Percentiles rank a stretch among this genome's conserved stretches.
phyloP scores from a whole-genome alignment of 2,888 invertebrate genomes.

The Melinopterus prodromus region DNA sequence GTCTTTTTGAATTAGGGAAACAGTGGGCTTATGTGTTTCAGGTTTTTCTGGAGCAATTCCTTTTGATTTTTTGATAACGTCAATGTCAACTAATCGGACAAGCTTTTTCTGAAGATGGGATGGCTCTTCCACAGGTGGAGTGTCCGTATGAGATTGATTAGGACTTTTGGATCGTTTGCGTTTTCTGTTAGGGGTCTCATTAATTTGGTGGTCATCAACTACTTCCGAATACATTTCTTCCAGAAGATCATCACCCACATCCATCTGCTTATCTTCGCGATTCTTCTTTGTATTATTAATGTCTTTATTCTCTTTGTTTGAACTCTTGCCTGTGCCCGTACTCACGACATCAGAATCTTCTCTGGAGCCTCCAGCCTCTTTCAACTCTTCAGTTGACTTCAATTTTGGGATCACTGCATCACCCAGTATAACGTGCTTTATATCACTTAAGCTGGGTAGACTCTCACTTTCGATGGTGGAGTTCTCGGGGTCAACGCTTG shows the following conservation, averaged over 20 bases:
- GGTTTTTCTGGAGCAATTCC: background rate
- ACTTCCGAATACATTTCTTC: constrained; percentile 37
- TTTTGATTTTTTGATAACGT: constrained; percentile 32
- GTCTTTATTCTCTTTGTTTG: constrained; percentile 15
- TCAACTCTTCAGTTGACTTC: background rate
- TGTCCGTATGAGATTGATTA: background rate
- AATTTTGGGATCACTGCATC: background rate
- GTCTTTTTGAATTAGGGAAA: background rate
- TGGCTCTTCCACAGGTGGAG: constrained; percentile 9
- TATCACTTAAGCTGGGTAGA: constrained; percentile 29
- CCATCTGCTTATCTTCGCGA: background rate
- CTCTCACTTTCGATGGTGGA: constrained; percentile 29
- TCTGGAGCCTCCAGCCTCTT: background rate
- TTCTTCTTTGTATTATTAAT: background rate
- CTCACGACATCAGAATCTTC: background rate
- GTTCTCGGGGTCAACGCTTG: constrained; percentile 30
- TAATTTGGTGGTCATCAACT: constrained; percentile 16
- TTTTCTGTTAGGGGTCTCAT: constrained; percentile 12
- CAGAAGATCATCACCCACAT: constrained; percentile 30
- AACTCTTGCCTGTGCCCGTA: background rate
- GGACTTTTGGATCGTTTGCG: background rate
- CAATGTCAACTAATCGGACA: constrained; percentile 35
- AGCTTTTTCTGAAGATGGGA: constrained; percentile 28
- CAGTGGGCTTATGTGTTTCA: background rate
- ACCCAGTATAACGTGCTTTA: constrained; percentile 34